A percentile compares a stretch with the other conserved stretches of the same genome.
These are phyloP conservation scores for Medauroidea extradentata DNA, from an alignment of 1,140 invertebrate genomes.

Conservation along the genomic window DNA sequence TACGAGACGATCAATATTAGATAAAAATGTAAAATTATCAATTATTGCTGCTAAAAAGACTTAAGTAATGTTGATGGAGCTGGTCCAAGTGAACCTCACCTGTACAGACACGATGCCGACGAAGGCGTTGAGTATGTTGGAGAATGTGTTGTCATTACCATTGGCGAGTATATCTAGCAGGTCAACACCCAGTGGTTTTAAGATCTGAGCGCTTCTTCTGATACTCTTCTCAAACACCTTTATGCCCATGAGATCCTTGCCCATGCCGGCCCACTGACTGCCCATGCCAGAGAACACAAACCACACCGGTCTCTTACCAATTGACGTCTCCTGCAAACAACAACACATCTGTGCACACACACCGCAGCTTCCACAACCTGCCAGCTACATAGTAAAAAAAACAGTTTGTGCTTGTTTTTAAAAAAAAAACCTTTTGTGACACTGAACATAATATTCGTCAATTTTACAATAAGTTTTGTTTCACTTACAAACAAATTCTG, in stretches of 20 bases:
- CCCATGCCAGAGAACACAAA: slow-evolving; percentile 65
- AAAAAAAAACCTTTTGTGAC: background rate
- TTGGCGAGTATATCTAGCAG: slow-evolving; percentile 50
- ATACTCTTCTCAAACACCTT: slow-evolving; percentile 51
- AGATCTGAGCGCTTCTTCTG: slow-evolving; percentile 27
- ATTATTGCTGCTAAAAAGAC: too few relatives aligned
- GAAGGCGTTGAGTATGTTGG: slow-evolving; percentile 53
- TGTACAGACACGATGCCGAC: slow-evolving; percentile 54
- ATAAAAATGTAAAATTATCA: too few relatives aligned
- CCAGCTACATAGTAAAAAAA: background rate
- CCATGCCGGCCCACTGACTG: slow-evolving; percentile 60
- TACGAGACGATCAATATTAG: too few relatives aligned
- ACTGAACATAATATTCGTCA: background rate
- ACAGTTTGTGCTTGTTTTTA: background rate
- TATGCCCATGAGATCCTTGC: slow-evolving; percentile 44
- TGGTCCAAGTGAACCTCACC: slow-evolving; percentile 39
- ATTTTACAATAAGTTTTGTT: background rate
- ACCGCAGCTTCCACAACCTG: background rate
- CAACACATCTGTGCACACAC: background rate
- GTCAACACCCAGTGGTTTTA: slow-evolving; percentile 42
- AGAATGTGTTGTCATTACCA: slow-evolving; percentile 44
- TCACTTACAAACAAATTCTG: background rate
- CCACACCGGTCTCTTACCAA: slow-evolving; percentile 51
- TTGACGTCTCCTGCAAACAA: slow-evolving; percentile 41
- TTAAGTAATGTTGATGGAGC: too few relatives aligned